phyloP scores from a whole-genome alignment of 2,797 vertebrate genomes.

The Pristis pectinata region DNA sequence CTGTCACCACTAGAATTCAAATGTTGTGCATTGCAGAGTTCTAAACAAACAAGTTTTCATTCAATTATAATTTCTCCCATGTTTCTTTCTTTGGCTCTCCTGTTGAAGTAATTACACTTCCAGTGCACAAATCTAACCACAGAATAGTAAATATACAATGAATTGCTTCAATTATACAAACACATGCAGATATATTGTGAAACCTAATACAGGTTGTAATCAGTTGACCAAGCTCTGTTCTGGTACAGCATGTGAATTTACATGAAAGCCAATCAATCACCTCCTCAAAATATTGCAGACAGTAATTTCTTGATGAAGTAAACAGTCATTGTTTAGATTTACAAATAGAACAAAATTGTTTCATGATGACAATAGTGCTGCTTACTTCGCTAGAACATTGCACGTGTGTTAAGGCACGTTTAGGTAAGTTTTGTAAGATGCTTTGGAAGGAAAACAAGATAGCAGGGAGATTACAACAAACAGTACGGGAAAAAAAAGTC shows the following conservation, averaged over 20 bases:
- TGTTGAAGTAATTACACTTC: neutral
- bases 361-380: neutral
- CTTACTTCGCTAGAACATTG: neutral
- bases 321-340: neutral
- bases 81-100: neutral
- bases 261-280: neutral
- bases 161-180: neutral
- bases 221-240: neutral
- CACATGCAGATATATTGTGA: neutral
- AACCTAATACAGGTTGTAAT: neutral
- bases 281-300: neutral
- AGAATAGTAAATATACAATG: neutral
- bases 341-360: neutral
- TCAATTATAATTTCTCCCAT: neutral
- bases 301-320: neutral
- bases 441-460: too few species aligned
- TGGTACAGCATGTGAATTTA: neutral
- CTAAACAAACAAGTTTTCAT: constrained; percentile 13
- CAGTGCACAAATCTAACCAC: neutral
- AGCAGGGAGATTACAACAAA: too few species aligned
- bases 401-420: neutral
- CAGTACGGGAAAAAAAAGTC: too few species aligned
- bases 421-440: neutral
- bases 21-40: constrained; percentile 10
- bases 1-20: constrained; percentile 16